These are phyloP conservation scores for Ernsta delagoae DNA, from an alignment of 2,888 invertebrate genomes.

Conservation along the genomic window DNA sequence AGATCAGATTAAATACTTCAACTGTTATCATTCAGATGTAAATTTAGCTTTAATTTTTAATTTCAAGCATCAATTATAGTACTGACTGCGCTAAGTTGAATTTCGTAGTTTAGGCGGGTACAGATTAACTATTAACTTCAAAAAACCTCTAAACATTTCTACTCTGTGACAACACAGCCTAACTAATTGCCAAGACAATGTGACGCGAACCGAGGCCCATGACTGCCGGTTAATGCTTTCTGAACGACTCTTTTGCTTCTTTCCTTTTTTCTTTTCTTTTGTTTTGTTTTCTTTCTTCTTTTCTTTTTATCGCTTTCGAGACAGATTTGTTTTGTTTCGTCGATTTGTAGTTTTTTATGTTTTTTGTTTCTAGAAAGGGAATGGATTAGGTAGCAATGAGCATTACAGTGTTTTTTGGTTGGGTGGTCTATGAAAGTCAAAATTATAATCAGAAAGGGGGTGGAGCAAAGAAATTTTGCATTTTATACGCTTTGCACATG, in stretches of 20 bases:
- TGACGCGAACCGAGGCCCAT: slow-evolving; percentile 13
- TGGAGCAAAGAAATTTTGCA: too few relatives aligned
- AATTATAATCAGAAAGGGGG: not conserved
- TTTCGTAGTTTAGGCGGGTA: too few relatives aligned
- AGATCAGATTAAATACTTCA: too few relatives aligned
- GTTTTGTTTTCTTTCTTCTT: not conserved
- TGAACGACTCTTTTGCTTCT: slow-evolving; percentile 23
- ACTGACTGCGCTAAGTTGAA: too few relatives aligned
- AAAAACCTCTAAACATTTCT: slow-evolving; percentile 8
- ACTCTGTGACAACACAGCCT: slow-evolving; percentile 11
- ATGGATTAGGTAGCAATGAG: not conserved
- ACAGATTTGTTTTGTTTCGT: not conserved
- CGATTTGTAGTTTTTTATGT: not conserved
- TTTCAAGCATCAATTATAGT: too few relatives aligned
- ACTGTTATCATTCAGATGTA: too few relatives aligned
- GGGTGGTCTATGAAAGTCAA: not conserved
- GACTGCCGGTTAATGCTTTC: slow-evolving; percentile 32
- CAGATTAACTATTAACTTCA: too few relatives aligned
- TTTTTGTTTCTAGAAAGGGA: not conserved
- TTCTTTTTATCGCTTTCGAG: not conserved
- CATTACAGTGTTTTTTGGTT: not conserved
- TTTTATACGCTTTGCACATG: too few relatives aligned
- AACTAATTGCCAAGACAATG: slow-evolving; percentile 38
- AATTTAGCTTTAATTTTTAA: too few relatives aligned
- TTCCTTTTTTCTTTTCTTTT: slow-evolving; percentile 1